Base-by-base conservation (phyloP, 2,888 invertebrate species). In the Chouioia cunea region DNA sequence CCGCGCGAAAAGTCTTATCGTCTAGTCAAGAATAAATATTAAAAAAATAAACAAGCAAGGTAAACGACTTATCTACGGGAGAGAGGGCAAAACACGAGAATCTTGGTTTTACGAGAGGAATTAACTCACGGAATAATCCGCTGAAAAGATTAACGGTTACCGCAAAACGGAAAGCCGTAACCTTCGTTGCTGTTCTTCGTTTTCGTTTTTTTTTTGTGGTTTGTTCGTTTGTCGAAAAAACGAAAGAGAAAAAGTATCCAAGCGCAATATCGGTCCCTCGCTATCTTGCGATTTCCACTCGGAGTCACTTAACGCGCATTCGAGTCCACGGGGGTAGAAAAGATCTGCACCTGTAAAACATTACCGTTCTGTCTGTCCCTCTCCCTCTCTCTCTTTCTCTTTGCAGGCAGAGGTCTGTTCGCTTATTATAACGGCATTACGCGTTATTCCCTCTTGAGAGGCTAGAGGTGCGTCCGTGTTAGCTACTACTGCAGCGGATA, bases 261-360 rank as follows among this genome's bases (percentile, higher is more conserved):
- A 68, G 71, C 67, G 67, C 71, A 56, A 68, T 68, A 65, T 68
- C 67, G 56, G 54, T 46, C 43, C 18, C 43, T 62, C 70, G 78
- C 78, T 83, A 83, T 83, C 83, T 80, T 77, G 74, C 80, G 76
- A 76, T 80, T 83, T 83, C 83, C 83, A 82, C 82, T 82, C 76
- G 78, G 81, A 81, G 79, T 83, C 82, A 83, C 82, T 82, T 82
- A 80, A 80, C 79, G 81, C 80, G 36, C 58, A 64, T 67, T 71
- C 54, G 57, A 58, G 52, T 65, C 53, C 68, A 65, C 57, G 43
- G n/a, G 58, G 20, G 65, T 2, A 68, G 72, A 69, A 69, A 73
- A 65, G 69, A 65, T 73, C 71, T 63, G 22, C 46, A 15, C 20
- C 77, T 76, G 76, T 80, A 80, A 81, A 79, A 79, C 76, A 81